Evolutionary conservation across 2,888 invertebrate genomes (phyloP), one percentile per base, ranked within the genome.

Genomic region (Drosophila ochracea): DNA sequence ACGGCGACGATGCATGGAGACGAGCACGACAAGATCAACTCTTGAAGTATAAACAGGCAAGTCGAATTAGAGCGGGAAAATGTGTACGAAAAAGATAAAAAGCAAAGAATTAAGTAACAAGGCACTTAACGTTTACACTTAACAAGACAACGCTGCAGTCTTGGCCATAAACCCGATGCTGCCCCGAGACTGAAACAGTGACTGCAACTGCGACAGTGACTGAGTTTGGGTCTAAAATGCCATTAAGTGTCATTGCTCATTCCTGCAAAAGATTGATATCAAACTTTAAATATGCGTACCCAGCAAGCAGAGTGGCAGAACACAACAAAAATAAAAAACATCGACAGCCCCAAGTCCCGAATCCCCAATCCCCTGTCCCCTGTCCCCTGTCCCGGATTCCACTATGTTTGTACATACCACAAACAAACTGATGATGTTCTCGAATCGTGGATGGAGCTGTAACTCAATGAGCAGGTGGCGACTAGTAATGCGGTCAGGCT

Each of bases 241-340:
- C 89, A 85, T 85, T 85, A 85, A 85, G 89, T 86, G 85, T 85
- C 85, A 85, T 89, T 89, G 89, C 89, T 85, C 89, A 85, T 85
- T 89, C 89, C 89, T 73, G 86, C 86, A 74, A 86, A 89, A 85
- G 85, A 85, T 89, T 86, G 86, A 86, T 89, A 85, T 85, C 85
- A 82, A 82, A 76, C 76, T 73, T 83, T 76, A 85, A 85, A 85
- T 83, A 85, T 88, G 84, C 89, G 89, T 88, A 76, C 82, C 58
- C 61, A 67, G 52, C 50, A 65, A 68, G 57, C 28, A 47, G 64
- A 58, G 21, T 67, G 80, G 49, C 37, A 47, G 60, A 53, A 55
- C 53, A 58, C 67, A 55, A 25, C 13, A 47, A 67, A 35, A 35
- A 16, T 35, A 35, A 35, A 35, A 35, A 16, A 16, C 19, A 55